Percentiles rank a stretch among this genome's conserved stretches.
Conservation (phyloP, 1,140 invertebrate genomes). For the Maniola jurtina region DNA sequence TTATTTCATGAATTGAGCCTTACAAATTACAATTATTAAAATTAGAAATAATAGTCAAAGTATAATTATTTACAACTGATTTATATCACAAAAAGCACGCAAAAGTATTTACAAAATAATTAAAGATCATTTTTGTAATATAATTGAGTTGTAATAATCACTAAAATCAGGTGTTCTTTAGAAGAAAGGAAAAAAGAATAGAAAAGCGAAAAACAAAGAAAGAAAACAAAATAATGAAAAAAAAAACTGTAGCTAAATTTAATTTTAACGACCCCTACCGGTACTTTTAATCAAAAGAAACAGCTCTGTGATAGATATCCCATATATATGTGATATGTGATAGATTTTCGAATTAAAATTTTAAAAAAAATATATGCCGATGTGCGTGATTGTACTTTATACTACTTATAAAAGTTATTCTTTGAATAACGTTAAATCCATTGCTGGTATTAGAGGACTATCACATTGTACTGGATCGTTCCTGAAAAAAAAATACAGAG, state of each 20-base stretch:
- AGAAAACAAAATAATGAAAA: constrained; percentile 5
- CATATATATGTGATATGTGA: too few relatives aligned
- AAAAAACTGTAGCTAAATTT: constrained; percentile 1
- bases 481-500: constrained; percentile 60
- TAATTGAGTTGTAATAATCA: constrained; percentile 46
- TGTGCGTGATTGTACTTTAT: background rate
- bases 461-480: constrained; percentile 79
- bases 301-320: background rate
- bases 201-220: constrained; percentile 19
- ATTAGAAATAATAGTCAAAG: background rate
- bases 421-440: constrained; percentile 71
- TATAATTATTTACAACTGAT: constrained; percentile 35
- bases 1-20: constrained; percentile 2
- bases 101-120: constrained; percentile 39
- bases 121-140: constrained; percentile 49
- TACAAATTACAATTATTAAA: background rate
- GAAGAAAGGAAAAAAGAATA: constrained; percentile 9
- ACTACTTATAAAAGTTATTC: constrained; percentile 27
- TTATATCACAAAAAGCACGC: constrained; percentile 43
- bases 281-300: background rate
- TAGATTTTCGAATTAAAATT: background rate
- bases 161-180: constrained; percentile 13
- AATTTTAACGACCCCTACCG: constrained; percentile 3
- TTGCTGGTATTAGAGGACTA: constrained; percentile 68
- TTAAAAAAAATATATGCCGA: background rate